A percentile compares a stretch with the other conserved stretches of the same genome.
Evolutionary conservation across 2,888 invertebrate genomes (phyloP).

Genomic region (Agrochola circellaris): DNA sequence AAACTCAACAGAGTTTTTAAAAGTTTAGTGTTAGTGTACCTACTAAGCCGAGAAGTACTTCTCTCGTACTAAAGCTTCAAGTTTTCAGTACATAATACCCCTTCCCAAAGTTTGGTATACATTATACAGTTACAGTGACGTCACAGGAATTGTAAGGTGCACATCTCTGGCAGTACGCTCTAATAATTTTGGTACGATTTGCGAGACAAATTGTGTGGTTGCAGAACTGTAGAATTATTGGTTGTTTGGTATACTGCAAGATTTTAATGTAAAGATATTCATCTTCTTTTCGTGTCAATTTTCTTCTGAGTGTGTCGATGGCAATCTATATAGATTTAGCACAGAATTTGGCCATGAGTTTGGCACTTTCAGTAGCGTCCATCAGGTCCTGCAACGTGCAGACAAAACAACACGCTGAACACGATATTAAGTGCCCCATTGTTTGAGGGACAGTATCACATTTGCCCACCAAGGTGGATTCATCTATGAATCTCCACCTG

Average conservation of each 20-base stretch:
- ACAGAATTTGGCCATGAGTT: too few species aligned
- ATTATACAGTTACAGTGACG: slow-evolving; percentile 45
- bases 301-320: too few species aligned
- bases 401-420: too few species aligned
- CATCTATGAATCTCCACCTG: too few species aligned
- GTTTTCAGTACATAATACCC: slow-evolving; percentile 50
- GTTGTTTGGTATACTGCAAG: background rate
- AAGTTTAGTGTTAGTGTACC: slow-evolving; percentile 17
- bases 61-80: slow-evolving; percentile 29
- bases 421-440: too few species aligned
- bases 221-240: background rate
- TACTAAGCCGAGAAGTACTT: slow-evolving; percentile 24
- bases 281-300: too few species aligned
- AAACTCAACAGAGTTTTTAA: slow-evolving; percentile 6
- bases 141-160: slow-evolving; percentile 42
- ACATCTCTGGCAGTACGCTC: slow-evolving; percentile 19
- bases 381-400: too few species aligned
- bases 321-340: too few species aligned
- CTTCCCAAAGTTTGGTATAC: slow-evolving; percentile 34
- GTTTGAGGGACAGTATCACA: too few species aligned
- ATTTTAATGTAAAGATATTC: background rate
- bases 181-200: slow-evolving; percentile 41
- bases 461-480: too few species aligned
- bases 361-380: too few species aligned
- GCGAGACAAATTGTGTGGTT: background rate